phyloP scores from a whole-genome alignment of 2,113 vertebrate genomes.

The Crotalus helleri region DNA sequence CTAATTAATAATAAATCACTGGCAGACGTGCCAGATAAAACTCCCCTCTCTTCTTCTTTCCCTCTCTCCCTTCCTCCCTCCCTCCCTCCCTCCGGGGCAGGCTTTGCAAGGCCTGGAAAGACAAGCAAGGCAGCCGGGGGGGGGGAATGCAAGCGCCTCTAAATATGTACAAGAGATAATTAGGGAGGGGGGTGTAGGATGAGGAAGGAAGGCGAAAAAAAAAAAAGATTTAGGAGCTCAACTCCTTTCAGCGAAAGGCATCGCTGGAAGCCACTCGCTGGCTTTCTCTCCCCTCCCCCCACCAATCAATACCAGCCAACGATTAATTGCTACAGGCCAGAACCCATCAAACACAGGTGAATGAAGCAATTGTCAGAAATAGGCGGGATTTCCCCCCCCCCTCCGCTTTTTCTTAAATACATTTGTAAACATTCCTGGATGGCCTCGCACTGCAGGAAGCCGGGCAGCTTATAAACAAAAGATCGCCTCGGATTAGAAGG shows the following conservation, averaged over 20 bases:
- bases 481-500: neutral
- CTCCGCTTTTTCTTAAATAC: neutral
- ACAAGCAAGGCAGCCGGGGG: neutral
- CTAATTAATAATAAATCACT: neutral
- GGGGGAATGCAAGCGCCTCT: neutral
- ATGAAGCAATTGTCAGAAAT: neutral
- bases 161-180: neutral
- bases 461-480: neutral
- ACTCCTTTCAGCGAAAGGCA: neutral
- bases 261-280: neutral
- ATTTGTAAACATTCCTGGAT: neutral
- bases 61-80: too few relatives aligned
- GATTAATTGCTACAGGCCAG: neutral
- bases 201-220: neutral
- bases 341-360: neutral
- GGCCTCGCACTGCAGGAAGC: neutral
- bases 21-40: neutral
- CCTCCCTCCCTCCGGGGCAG: neutral
- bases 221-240: neutral
- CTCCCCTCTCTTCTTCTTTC: too few relatives aligned
- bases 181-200: neutral
- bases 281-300: neutral
- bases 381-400: constrained; percentile 3
- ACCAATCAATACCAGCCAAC: neutral
- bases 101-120: neutral